These are phyloP conservation scores for Chironomus tepperi DNA, from an alignment of 1,140 invertebrate genomes.

Conservation along the genomic window DNA sequence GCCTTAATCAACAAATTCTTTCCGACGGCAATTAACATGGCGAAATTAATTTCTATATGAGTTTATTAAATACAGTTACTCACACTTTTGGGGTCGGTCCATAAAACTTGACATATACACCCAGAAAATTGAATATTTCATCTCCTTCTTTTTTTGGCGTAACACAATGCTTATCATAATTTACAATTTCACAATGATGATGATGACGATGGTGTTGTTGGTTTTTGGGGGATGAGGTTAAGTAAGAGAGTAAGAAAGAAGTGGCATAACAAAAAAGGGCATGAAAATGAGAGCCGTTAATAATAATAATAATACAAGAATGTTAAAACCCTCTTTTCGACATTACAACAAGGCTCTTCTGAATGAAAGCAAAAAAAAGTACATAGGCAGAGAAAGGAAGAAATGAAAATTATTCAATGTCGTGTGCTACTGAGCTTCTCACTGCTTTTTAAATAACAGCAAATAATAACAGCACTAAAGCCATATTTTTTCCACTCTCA, in stretches of 20 bases:
- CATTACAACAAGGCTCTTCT: neutral
- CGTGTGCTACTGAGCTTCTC: slow-evolving; percentile 4
- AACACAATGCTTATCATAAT: slow-evolving; percentile 1
- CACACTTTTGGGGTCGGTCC: neutral
- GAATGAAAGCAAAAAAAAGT: neutral
- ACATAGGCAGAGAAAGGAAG: neutral
- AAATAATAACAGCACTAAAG: neutral
- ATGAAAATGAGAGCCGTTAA: neutral
- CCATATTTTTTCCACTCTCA: slow-evolving; percentile 18
- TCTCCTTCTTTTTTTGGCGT: neutral
- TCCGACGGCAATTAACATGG: slow-evolving; percentile 19
- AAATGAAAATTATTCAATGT: slow-evolving; percentile 14
- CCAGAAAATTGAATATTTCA: too few species aligned
- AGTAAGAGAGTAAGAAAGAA: neutral
- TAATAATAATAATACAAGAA: slow-evolving; percentile 23
- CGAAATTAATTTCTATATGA: slow-evolving; percentile 23
- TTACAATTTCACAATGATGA: neutral
- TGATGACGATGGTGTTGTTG: neutral
- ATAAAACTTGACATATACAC: too few species aligned
- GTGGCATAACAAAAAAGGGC: neutral
- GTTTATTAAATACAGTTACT: slow-evolving; percentile 17
- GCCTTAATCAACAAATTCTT: slow-evolving; percentile 20
- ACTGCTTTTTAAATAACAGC: neutral
- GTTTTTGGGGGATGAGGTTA: neutral
- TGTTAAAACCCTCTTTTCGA: neutral